Percentiles rank a stretch among this genome's conserved stretches.
Conservation (phyloP, 2,888 invertebrate genomes). For the Gastrophysa polygoni region DNA sequence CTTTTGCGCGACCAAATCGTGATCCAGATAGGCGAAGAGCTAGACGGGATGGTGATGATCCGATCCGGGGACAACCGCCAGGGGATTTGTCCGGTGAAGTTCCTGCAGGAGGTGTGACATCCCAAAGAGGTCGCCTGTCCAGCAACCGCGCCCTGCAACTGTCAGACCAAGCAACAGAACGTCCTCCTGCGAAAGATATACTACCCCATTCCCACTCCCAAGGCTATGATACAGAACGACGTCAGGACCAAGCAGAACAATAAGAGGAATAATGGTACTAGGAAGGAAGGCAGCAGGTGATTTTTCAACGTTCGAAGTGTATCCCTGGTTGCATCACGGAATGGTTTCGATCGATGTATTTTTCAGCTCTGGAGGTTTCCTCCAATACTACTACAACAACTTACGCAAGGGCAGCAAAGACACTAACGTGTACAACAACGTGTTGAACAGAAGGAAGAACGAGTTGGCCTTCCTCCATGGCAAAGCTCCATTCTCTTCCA, state of each 20-base stretch:
- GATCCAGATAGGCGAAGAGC: slow-evolving; percentile 87
- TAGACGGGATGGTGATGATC: slow-evolving; percentile 93
- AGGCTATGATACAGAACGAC: slow-evolving; percentile 39
- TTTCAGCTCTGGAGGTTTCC: slow-evolving; percentile 15
- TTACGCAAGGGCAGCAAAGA: slow-evolving; percentile 54
- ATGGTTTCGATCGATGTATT: too few relatives aligned
- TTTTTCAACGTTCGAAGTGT: too few relatives aligned
- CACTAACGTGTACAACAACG: slow-evolving; percentile 56
- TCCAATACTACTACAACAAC: slow-evolving; percentile 57
- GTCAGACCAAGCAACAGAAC: slow-evolving; percentile 36
- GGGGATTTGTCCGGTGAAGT: slow-evolving; percentile 92
- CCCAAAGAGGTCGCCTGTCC: slow-evolving; percentile 51
- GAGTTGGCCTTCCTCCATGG: slow-evolving; percentile 52
- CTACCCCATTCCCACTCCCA: slow-evolving; percentile 48
- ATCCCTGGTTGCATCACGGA: too few relatives aligned
- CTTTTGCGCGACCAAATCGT: slow-evolving; percentile 92
- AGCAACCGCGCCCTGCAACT: slow-evolving; percentile 37
- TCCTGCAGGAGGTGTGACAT: slow-evolving; percentile 94
- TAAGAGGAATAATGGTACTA: slow-evolving; percentile 44
- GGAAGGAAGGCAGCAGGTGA: not conserved
- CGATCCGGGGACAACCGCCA: slow-evolving; percentile 92
- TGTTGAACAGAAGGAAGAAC: slow-evolving; percentile 48
- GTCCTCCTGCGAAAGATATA: slow-evolving; percentile 50
- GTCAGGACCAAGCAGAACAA: slow-evolving; percentile 45
- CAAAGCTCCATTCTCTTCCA: slow-evolving; percentile 64